These are phyloP conservation scores for Sminthopsis crassicaudata DNA, from an alignment of 2,113 vertebrate genomes.

Conservation along the genomic window DNA sequence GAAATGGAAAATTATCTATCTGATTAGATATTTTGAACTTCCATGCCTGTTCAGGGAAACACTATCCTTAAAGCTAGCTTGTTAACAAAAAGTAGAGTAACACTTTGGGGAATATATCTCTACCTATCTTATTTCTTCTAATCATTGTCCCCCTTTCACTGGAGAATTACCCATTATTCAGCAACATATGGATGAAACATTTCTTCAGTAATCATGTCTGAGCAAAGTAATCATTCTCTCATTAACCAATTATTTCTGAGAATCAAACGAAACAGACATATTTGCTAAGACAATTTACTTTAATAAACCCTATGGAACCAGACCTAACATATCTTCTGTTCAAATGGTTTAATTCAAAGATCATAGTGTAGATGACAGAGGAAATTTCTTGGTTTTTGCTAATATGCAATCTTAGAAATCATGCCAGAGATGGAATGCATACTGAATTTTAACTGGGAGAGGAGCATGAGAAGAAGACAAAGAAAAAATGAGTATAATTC, in stretches of 20 bases:
- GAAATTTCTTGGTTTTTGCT: slow-evolving; percentile 52
- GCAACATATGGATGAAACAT: slow-evolving; percentile 86
- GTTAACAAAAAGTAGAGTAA: slow-evolving; percentile 81
- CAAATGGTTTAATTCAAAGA: slow-evolving; percentile 77
- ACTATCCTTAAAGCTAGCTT: slow-evolving; percentile 80
- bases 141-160: slow-evolving; percentile 85
- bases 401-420: slow-evolving; percentile 78
- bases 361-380: slow-evolving; percentile 70
- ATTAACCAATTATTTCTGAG: slow-evolving; percentile 87
- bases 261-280: slow-evolving; percentile 84
- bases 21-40: slow-evolving; percentile 79
- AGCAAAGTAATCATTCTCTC: slow-evolving; percentile 88
- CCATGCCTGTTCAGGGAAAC: slow-evolving; percentile 74
- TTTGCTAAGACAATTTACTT: slow-evolving; percentile 84
- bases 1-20: slow-evolving; percentile 74
- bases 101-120: slow-evolving; percentile 85
- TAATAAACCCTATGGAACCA: slow-evolving; percentile 83
- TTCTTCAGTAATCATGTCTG: slow-evolving; percentile 86
- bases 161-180: slow-evolving; percentile 86
- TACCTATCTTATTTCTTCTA: slow-evolving; percentile 87
- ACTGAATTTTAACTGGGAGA: slow-evolving; percentile 43
- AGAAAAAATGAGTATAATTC: slow-evolving; percentile 57
- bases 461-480: slow-evolving; percentile 15
- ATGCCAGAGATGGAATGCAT: slow-evolving; percentile 67
- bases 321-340: slow-evolving; percentile 65